Base-by-base conservation (phyloP, 2,797 vertebrate genomes). In the Poecile montanus region DNA sequence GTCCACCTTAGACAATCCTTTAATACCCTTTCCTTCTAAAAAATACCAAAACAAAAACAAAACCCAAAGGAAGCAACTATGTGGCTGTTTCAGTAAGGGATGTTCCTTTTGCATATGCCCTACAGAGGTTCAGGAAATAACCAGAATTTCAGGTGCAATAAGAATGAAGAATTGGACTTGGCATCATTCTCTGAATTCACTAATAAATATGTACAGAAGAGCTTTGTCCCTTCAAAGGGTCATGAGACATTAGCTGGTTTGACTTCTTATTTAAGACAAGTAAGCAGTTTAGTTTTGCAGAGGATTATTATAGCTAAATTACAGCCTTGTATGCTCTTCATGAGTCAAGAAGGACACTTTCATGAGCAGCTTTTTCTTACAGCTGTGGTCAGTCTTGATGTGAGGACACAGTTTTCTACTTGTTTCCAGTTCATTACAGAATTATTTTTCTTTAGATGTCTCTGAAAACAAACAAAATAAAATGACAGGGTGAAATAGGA, bases 401-500 rank as follows among this genome's bases (percentile, higher is more conserved):
- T 27, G 32, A 93, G 72, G 72, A 91, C 56, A 58, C 13, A 73
- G 68, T 16, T 91, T 66, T 58, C n/a, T 81, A 51, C 44, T 94
- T 57, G 20, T 29, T 73, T 95, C 74, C 88, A 51, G 16, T 74
- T 85, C 88, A 89, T 91, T 94, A 92, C 85, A 60, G 91, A 73
- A 80, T 88, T 94, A 72, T 94, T 95, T 93, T 92, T 48, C 92
- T 97, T 96, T 93, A 93, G 76, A 90, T 80, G 83, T 95, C 96
- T 94, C 97, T 98, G 73, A 78, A 96, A 97, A 79, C 61, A 93
- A 97, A 95, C 36, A 90, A 94, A 94, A 66, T 40, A 91, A 76
- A 95, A 65, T 26, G 40, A 88, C 18, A 86, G 34, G 11, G 36
- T 85, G 38, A 93, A 89, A 71, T 0, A 1, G 40, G 48, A 88